A percentile compares a stretch with the other conserved stretches of the same genome.
These are phyloP conservation scores for Cyphomyrmex costatus DNA, from an alignment of 1,140 invertebrate species.

Conservation along the genomic window DNA sequence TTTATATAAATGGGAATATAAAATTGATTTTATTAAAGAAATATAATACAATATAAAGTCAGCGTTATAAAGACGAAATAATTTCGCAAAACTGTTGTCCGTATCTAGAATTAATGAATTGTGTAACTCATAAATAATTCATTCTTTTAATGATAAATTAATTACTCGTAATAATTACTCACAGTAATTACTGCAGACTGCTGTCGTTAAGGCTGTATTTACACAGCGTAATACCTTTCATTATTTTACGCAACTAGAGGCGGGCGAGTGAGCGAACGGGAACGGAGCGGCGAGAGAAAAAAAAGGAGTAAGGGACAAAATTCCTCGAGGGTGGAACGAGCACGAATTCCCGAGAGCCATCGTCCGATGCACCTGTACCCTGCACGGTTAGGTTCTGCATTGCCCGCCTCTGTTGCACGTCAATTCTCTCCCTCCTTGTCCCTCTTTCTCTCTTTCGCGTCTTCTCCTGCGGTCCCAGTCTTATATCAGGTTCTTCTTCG, in stretches of 20 bases:
- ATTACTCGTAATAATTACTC: slow-evolving; percentile 50
- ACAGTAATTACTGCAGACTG: slow-evolving; percentile 35
- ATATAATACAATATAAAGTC: neutral
- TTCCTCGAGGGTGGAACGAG: slow-evolving; percentile 75
- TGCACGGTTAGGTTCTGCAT: slow-evolving; percentile 74
- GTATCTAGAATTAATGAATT: neutral
- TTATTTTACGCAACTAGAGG: slow-evolving; percentile 64
- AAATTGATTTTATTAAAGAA: neutral
- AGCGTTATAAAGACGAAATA: neutral
- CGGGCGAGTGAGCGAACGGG: slow-evolving; percentile 48
- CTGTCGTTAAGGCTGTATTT: slow-evolving; percentile 51
- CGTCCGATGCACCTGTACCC: slow-evolving; percentile 75
- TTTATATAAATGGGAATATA: neutral
- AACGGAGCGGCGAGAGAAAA: slow-evolving; percentile 40
- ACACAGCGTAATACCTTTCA: slow-evolving; percentile 64
- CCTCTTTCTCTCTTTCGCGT: slow-evolving; percentile 4
- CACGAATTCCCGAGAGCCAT: slow-evolving; percentile 77
- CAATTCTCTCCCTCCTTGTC: slow-evolving; percentile 15
- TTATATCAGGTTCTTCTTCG: slow-evolving; percentile 58
- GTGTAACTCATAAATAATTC: slow-evolving; percentile 38
- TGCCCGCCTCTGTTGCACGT: slow-evolving; percentile 69
- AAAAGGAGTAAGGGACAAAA: slow-evolving; percentile 57
- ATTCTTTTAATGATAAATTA: slow-evolving; percentile 41
- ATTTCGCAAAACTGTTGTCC: neutral
- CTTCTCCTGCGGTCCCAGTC: slow-evolving; percentile 44